Base-by-base conservation (phyloP, 2,888 invertebrate genomes). In the Furcula furcula region DNA sequence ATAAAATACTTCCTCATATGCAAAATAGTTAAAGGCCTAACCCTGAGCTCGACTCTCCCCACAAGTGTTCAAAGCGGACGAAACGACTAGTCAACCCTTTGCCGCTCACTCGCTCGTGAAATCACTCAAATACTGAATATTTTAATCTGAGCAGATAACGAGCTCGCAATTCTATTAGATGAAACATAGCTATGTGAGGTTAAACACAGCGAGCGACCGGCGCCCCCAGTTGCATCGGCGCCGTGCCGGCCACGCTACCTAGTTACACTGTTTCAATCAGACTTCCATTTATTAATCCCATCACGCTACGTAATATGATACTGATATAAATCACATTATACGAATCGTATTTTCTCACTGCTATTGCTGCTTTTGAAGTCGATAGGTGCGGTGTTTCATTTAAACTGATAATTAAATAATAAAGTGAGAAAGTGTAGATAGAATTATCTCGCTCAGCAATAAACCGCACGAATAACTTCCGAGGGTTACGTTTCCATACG, bases 81-180 rank as follows among this genome's bases (percentile, higher is more conserved):
- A 77, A 81, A 71, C 85, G 85, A 84, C 84, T 84, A 85, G 84
- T 81, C 85, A 88, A 86, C 88, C 88, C 88, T 88, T 88, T 88
- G 86, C 79, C 86, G 85, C 76, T 73, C 88, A 85, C 79, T 88
- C 88, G 77, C 76, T 87, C 88, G 88, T 88, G 84, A 88, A 88
- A 88, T 88, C 88, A 88, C 87, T 88, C 88, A 87, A 88, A 88
- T 88, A 87, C 87, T 88, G 87, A 88, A 88, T 88, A 88, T 88
- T 88, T 88, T 88, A 88, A 88, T 88, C 88, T 87, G 86, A 80
- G 77, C 87, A 87, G 86, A 88, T 88, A 88, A 88, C 88, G 85
- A 88, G 88, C 81, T 86, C 79, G 80, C 85, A 85, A 87, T 88
- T 86, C 85, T 88, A 86, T 88, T 88, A 86, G 85, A 87, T 81